phyloP scores from a whole-genome alignment of 2,113 vertebrate genomes.

The Tupaia tana region DNA sequence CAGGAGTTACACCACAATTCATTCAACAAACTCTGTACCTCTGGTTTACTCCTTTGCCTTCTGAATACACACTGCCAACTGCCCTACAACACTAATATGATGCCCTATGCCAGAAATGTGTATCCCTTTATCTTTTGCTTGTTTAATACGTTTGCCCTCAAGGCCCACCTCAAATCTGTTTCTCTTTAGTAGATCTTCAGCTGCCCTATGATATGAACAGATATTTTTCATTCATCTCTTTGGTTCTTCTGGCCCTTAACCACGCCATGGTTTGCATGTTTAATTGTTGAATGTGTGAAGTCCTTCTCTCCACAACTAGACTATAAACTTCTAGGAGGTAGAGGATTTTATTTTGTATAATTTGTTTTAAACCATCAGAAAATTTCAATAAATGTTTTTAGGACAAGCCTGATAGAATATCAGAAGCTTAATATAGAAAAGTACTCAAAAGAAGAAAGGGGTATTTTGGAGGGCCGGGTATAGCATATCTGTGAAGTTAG shows the following conservation, averaged over 20 bases:
- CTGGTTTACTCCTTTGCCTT: not conserved
- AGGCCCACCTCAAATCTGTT: not conserved
- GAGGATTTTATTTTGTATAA: not conserved
- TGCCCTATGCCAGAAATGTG: not conserved
- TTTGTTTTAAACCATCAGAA: not conserved
- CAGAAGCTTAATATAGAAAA: not conserved
- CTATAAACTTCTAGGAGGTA: not conserved
- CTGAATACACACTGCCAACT: not conserved
- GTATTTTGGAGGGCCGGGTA: not conserved
- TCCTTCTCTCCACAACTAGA: not conserved
- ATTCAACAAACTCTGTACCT: not conserved
- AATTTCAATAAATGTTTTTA: not conserved
- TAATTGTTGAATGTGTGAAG: not conserved
- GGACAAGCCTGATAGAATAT: not conserved
- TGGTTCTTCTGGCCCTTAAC: not conserved
- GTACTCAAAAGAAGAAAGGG: not conserved
- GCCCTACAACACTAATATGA: not conserved
- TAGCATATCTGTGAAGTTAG: not conserved
- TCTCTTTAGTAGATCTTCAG: not conserved
- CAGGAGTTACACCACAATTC: not conserved
- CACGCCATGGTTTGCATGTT: not conserved
- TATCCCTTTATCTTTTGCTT: not conserved
- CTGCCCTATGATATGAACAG: not conserved
- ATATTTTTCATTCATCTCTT: not conserved
- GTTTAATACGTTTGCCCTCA: not conserved